Evolutionary conservation across 2,797 vertebrate genomes (phyloP), one percentile per base, ranked within the genome.

Genomic region (Notoglanidium macrostoma): DNA sequence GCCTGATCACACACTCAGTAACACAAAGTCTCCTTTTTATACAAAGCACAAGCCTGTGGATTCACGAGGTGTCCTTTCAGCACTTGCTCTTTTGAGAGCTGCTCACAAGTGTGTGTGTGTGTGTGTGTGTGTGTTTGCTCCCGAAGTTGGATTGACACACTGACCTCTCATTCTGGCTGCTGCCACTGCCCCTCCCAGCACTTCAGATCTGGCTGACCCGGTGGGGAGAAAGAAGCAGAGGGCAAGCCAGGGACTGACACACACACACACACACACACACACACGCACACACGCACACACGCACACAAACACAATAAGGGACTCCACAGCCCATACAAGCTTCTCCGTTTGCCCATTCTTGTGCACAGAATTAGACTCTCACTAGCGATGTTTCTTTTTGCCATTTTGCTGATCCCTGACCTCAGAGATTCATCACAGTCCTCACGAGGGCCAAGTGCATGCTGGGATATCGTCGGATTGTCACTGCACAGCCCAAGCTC

Each of bases 101-200:
- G 67, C 19, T 54, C 29, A 76, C 61, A 15, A 72, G 79, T 87
- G 73, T 61, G 51, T 70, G 84, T 81, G 83, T 85, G 72, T 87
- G 87, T 86, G 32, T 67, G 73, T 87, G 81, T 87, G 87, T 87
- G 86, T 85, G 79, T 61, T 26, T 83, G 87, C 68, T 32, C 55
- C 40, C 40, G 35, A 76, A 77, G 76, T 83, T 80, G 68, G 80
- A 85, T n/a, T 85, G 80, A 86, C 86, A 87, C 82, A 81, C 73
- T 81, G 35, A 89, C 91, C 87, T 89, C 89, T 84, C 89, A 84
- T 86, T 89, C 87, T 91, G 92, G 90, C 88, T 89, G 90, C 86
- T 91, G 91, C 92, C 91, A 91, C 91, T 90, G 87, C 87, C 90
- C 91, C 91, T 79, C 87, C 83, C 87, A 90, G 83, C 84, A 76